Conservation (phyloP, 2,797 vertebrate genomes). For the Pygocentrus nattereri region DNA sequence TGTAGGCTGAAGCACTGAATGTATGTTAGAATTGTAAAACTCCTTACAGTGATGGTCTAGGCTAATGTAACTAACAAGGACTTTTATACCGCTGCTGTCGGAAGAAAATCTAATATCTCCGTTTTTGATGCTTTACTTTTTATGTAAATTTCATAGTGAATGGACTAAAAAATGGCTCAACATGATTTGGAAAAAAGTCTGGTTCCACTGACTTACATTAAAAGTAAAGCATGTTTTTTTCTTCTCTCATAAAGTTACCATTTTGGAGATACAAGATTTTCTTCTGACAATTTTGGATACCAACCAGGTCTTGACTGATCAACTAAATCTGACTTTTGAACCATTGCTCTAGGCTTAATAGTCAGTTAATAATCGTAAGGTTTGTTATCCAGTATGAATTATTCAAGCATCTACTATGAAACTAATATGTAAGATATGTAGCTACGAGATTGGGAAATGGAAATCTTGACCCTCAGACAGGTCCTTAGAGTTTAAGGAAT, state of each 20-base stretch:
- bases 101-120: too few species aligned
- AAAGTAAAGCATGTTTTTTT: too few species aligned
- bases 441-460: background rate
- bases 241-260: too few species aligned
- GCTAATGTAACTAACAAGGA: background rate
- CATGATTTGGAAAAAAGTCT: too few species aligned
- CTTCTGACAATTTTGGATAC: background rate
- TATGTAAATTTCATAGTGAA: too few species aligned
- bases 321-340: background rate
- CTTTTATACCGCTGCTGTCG: too few species aligned
- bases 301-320: background rate
- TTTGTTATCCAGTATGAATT: background rate
- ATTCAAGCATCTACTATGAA: slow-evolving; percentile 1
- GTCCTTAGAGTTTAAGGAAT: background rate
- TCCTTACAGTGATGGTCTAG: background rate
- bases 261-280: too few species aligned
- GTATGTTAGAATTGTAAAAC: background rate
- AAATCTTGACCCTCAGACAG: background rate
- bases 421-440: slow-evolving; percentile 5
- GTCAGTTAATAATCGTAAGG: background rate
- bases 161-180: too few species aligned
- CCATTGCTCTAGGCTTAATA: background rate
- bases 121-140: too few species aligned
- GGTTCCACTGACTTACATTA: too few species aligned
- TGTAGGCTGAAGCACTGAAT: background rate